Conservation (phyloP, 2,888 invertebrate species). For the Odontomyia ornata region DNA sequence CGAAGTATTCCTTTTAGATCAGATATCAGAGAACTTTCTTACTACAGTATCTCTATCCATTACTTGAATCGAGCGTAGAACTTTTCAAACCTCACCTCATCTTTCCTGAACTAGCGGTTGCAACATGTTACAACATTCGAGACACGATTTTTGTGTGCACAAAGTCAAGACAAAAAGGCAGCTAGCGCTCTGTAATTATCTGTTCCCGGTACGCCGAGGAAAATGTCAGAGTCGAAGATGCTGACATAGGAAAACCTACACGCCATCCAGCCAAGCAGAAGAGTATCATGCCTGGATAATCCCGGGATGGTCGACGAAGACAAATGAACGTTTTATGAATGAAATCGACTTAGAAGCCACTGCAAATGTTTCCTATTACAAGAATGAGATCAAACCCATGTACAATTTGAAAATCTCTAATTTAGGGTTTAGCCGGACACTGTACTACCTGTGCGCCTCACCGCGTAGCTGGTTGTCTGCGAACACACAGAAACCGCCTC, state of each 20-base stretch:
- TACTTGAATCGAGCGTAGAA: no score
- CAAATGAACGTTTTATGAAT: constrained; percentile 49
- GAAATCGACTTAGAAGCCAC: constrained; percentile 43
- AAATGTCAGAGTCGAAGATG: constrained; percentile 22
- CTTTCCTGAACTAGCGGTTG: background rate
- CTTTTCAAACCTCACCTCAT: no score
- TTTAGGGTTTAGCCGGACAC: constrained; percentile 46
- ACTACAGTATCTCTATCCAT: no score
- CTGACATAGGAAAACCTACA: constrained; percentile 24
- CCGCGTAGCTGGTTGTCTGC: constrained; percentile 41
- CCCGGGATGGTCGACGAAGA: constrained; percentile 10
- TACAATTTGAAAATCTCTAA: constrained; percentile 46
- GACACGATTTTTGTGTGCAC: constrained; percentile 26
- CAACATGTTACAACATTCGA: constrained; percentile 6
- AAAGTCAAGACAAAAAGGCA: constrained; percentile 47
- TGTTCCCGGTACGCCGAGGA: constrained; percentile 46
- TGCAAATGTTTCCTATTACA: background rate
- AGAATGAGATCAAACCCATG: background rate
- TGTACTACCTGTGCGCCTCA: constrained; percentile 36
- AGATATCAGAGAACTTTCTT: no score
- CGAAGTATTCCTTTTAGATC: no score
- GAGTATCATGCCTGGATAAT: constrained; percentile 16
- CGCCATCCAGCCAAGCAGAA: background rate
- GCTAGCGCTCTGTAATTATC: constrained; percentile 50
- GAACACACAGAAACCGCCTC: constrained; percentile 23